These are phyloP conservation scores for Hexactinellida sp. DNA, from an alignment of 37 sponge, comb jelly and placozoan genomes.

Conservation along the genomic window DNA sequence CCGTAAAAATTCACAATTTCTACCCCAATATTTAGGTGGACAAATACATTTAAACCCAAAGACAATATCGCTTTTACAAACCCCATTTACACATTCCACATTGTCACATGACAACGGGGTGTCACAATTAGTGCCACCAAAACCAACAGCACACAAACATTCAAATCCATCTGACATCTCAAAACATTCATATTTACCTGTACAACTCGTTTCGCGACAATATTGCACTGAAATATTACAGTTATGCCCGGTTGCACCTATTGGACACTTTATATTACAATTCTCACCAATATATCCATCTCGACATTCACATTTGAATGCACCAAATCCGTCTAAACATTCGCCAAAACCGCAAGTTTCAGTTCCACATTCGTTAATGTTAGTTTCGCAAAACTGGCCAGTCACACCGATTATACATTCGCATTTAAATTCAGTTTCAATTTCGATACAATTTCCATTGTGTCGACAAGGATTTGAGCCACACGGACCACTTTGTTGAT, in stretches of 20 bases:
- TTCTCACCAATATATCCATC: not conserved
- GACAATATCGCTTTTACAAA: constrained; percentile 26
- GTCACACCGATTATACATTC: not conserved
- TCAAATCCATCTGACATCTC: not conserved
- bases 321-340: constrained; percentile 18
- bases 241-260: not conserved
- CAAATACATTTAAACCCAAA: constrained; percentile 27
- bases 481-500: not conserved
- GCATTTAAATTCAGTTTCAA: not conserved
- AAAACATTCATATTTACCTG: not conserved
- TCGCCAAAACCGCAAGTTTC: constrained; percentile 18
- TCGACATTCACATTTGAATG: not conserved
- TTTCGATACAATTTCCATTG: constrained; percentile 5
- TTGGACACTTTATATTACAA: not conserved
- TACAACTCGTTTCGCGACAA: not conserved
- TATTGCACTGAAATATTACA: not conserved
- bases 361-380: constrained; percentile 31
- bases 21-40: constrained; percentile 20
- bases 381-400: not conserved
- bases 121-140: not conserved
- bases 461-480: constrained; percentile 13
- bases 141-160: not conserved
- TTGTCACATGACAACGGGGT: not conserved
- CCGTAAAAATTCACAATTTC: constrained; percentile 20
- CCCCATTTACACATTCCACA: constrained; percentile 22